Evolutionary conservation across 2,113 vertebrate genomes (phyloP).

Genomic region (Dicentrarchus labrax): DNA sequence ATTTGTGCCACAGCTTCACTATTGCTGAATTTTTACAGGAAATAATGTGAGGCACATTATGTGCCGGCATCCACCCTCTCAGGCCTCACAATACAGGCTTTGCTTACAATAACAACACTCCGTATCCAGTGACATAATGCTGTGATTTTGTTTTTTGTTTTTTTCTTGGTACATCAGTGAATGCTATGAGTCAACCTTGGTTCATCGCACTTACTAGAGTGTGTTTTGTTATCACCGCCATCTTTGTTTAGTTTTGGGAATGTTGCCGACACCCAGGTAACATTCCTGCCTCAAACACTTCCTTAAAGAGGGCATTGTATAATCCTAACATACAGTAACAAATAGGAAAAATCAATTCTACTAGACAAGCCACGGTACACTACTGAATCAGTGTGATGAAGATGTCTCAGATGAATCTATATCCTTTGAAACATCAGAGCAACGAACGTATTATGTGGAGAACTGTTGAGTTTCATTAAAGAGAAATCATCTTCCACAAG

Average conservation of each 20-base stretch:
- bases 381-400: neutral
- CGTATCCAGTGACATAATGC: neutral
- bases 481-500: constrained; percentile 11
- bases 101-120: constrained; percentile 15
- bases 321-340: neutral
- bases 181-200: neutral
- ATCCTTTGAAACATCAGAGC: neutral
- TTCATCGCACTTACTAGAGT: neutral
- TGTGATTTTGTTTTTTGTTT: neutral
- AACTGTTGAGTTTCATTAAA: constrained; percentile 36
- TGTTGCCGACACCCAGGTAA: constrained; percentile 2
- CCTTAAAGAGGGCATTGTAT: neutral
- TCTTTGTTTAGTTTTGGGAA: neutral
- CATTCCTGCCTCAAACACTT: constrained; percentile 39
- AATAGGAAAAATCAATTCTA: neutral
- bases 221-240: neutral
- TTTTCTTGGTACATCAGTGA: neutral
- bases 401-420: constrained; percentile 12
- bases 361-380: neutral
- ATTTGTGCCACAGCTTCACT: neutral
- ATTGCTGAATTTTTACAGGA: neutral
- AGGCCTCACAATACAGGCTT: constrained; percentile 15
- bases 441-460: neutral
- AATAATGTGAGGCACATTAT: neutral
- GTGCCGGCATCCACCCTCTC: neutral